phyloP scores from a whole-genome alignment of 2,888 invertebrate species.

The Steromphala cineraria region DNA sequence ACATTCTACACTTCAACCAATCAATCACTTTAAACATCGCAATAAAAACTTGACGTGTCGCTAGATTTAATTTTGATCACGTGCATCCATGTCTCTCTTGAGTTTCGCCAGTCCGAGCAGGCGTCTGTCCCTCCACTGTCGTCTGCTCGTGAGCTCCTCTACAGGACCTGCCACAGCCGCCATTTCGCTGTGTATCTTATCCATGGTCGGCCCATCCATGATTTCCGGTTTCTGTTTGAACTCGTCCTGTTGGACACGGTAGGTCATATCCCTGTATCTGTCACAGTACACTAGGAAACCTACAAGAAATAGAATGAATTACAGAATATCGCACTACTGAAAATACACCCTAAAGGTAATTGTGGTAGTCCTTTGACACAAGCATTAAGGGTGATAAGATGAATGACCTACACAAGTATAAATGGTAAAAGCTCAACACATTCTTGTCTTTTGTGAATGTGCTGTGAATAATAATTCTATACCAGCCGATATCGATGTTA shows the following conservation, averaged over 20 bases:
- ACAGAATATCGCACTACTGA: too few relatives aligned
- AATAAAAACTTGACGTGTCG: too few relatives aligned
- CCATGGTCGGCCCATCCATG: slow-evolving; percentile 49
- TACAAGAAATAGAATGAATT: slow-evolving; percentile 24
- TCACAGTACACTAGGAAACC: slow-evolving; percentile 64
- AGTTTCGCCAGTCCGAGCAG: slow-evolving; percentile 70
- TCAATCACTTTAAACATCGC: too few relatives aligned
- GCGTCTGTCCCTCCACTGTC: slow-evolving; percentile 68
- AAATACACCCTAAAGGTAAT: too few relatives aligned
- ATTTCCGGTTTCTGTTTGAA: slow-evolving; percentile 53
- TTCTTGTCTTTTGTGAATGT: too few relatives aligned
- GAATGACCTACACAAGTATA: too few relatives aligned
- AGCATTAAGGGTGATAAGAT: too few relatives aligned
- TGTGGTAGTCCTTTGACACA: too few relatives aligned
- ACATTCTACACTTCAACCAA: too few relatives aligned
- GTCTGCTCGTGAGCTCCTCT: slow-evolving; percentile 54
- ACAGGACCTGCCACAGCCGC: slow-evolving; percentile 54
- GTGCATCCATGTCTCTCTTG: slow-evolving; percentile 53
- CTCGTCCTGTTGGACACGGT: slow-evolving; percentile 52
- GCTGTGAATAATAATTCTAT: too few relatives aligned
- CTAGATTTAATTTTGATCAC: neutral
- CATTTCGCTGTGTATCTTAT: slow-evolving; percentile 53
- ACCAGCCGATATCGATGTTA: too few relatives aligned
- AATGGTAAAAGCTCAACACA: too few relatives aligned
- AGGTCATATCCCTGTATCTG: slow-evolving; percentile 64